Percentiles rank a stretch among this genome's conserved stretches.
These are phyloP conservation scores for Drosophila nigromelanica DNA, from an alignment of 1,140 invertebrate genomes.

Conservation along the genomic window DNA sequence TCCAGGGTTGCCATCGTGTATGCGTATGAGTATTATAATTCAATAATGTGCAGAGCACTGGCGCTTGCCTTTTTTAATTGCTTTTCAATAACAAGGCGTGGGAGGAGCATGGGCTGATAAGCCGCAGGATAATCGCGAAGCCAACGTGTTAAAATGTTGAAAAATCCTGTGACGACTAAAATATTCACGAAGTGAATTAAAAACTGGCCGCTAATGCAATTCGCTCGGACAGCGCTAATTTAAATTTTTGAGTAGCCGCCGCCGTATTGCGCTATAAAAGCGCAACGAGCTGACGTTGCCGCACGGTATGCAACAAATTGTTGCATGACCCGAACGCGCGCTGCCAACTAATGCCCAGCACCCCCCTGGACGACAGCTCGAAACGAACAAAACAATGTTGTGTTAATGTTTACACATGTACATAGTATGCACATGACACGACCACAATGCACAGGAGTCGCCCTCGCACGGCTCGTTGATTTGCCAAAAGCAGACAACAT, in stretches of 20 bases:
- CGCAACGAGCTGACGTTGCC: conserved; percentile 29
- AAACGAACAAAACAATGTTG: conserved; percentile 64
- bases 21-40: conserved; percentile 70
- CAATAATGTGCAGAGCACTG: conserved; percentile 70
- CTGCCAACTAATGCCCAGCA: conserved; percentile 50
- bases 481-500: conserved; percentile 66
- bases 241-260: conserved; percentile 71
- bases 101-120: conserved; percentile 50
- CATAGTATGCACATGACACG: conserved; percentile 53
- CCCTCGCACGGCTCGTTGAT: conserved; percentile 49
- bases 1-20: conserved; percentile 8
- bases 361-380: neutral
- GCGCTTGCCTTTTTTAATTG: conserved; percentile 76
- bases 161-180: conserved; percentile 59
- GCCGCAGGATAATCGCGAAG: conserved; percentile 70
- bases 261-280: conserved; percentile 50
- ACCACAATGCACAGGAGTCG: conserved; percentile 67
- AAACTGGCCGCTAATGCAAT: conserved; percentile 65
- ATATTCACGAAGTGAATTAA: conserved; percentile 71
- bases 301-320: conserved; percentile 70
- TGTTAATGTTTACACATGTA: conserved; percentile 75
- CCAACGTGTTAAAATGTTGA: conserved; percentile 73
- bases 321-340: conserved; percentile 48
- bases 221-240: conserved; percentile 60
- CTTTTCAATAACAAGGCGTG: conserved; percentile 76